Evolutionary conservation across 2,797 vertebrate genomes (phyloP).

Genomic region (Ataeniobius toweri): DNA sequence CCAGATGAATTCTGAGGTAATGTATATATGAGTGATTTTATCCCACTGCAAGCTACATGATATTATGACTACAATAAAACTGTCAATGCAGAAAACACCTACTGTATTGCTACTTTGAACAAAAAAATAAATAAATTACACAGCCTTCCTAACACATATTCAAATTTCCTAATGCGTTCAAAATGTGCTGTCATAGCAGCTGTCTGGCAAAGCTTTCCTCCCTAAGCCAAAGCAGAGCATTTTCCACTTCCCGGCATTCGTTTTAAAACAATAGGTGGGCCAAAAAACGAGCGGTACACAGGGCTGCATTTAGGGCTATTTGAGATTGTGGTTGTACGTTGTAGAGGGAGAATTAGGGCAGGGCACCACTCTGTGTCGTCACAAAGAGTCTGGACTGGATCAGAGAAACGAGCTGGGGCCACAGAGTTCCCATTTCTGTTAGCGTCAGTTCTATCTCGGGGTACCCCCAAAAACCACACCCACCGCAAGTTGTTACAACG

Average conservation of each 20-base stretch:
- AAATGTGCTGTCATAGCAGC: slow-evolving; percentile 44
- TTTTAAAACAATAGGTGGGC: slow-evolving; percentile 59
- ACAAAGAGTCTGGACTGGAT: slow-evolving; percentile 78
- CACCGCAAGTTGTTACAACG: slow-evolving; percentile 70
- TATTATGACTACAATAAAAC: slow-evolving; percentile 34
- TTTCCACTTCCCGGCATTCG: slow-evolving; percentile 62
- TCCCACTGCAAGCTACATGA: slow-evolving; percentile 23
- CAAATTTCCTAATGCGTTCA: slow-evolving; percentile 26
- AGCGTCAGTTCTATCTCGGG: slow-evolving; percentile 57
- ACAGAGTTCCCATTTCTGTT: slow-evolving; percentile 44
- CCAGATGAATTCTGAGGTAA: slow-evolving; percentile 19
- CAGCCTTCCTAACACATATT: slow-evolving; percentile 1
- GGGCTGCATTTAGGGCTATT: slow-evolving; percentile 72
- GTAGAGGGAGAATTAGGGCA: slow-evolving; percentile 69
- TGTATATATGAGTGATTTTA: slow-evolving; percentile 14
- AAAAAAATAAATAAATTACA: not conserved
- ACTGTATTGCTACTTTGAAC: slow-evolving; percentile 15
- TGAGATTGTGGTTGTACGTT: slow-evolving; percentile 73
- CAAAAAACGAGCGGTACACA: slow-evolving; percentile 56
- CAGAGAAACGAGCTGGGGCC: slow-evolving; percentile 65
- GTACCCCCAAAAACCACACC: slow-evolving; percentile 58
- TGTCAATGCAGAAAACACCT: slow-evolving; percentile 41
- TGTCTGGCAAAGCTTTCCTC: slow-evolving; percentile 69
- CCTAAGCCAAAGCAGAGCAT: slow-evolving; percentile 51
- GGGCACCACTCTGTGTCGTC: slow-evolving; percentile 71